Base-by-base conservation (phyloP, 2,888 invertebrate species). In the Drosophila incognita region DNA sequence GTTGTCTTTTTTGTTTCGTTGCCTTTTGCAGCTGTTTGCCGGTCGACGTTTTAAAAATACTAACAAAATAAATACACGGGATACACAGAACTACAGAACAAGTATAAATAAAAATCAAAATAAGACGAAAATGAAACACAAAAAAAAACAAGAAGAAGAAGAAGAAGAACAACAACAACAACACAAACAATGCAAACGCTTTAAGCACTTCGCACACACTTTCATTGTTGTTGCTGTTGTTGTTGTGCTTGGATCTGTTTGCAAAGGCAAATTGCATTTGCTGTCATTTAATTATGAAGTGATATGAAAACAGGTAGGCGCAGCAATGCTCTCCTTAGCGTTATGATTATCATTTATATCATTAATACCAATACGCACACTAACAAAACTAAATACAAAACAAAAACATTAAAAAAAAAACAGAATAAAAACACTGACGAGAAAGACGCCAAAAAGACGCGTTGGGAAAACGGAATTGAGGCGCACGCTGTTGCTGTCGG, bases 11-110 rank as follows among this genome's bases (percentile, higher is more conserved):
- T 24, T 52, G 67, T 15, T 46, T 24, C 21, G 52, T 66, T 24
- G 49, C 40, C 67, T 73, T 67, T 64, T 81, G 79, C 78, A 77
- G 79, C 81, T 79, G 76, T 72, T 79, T 71, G 82, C 82, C 82
- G 80, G 79, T 48, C 48, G 53, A 53, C 61, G 65, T 62, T 79
- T 81, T 82, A 76, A 74, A 81, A 82, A 82, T 76, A 81, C 76
- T 68, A 72, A 79, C 65, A 79, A 72, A 63, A 58, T 38, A 53
- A 67, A 67, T 52, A 66, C 46, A 59, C 69, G 46, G 46, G 46
- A 80, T 56, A 62, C 57, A 61, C 27, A 67, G 38, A 36, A 35
- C 49, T 33, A 33, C 62, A 40, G 51, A 49, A 67, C 56, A 68
- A 51, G 63, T 70, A 64, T 63, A 59, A 61, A 80, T 51, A 69